Base-by-base conservation (phyloP, 2,888 invertebrate species). In the Andrena fulva region DNA sequence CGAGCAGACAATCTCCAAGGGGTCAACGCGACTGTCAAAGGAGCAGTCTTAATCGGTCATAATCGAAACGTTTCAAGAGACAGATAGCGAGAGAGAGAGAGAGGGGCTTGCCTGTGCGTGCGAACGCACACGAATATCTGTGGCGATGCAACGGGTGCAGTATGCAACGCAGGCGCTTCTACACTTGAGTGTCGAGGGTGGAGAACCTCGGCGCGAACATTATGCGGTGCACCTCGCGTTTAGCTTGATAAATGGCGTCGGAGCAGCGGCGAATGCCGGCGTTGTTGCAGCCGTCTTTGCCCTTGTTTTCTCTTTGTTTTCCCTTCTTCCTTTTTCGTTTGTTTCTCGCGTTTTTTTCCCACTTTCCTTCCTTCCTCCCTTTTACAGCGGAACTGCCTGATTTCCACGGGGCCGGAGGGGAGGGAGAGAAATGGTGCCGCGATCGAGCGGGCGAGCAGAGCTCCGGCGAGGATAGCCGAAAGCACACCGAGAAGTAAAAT, bases 191-290 rank as follows among this genome's bases (percentile, higher is more conserved):
- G 68, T 62, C 6, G 82, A 62, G 83, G 84, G 73, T 69, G 81
- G 81, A 76, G 84, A 88, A 84, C 68, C 84, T 80, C 84, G 84
- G 74, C 80, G 81, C 52, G 80, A 82, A 88, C 86, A 86, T 88
- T 86, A 88, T 86, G 88, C 78, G 84, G 80, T 80, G 80, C 77
- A 74, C 86, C 84, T 78, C 86, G 86, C 87, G 82, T 86, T 87
- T 84, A 87, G 82, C 78, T 86, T 87, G 87, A 87, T 87, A 88
- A 87, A 87, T 88, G 86, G 86, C 80, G 77, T 71, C 73, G 42
- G 35, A 72, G 71, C 59, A 80, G 59, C 74, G 78, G 70, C 31
- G 72, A 80, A 75, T 68, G 78, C 83, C 66, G 59, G 60, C 63
- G 68, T 79, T 77, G 80, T 70, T 69, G 76, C 77, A 73, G 52